phyloP scores from a whole-genome alignment of 2,888 invertebrate genomes.

The Xestia rhomboidea region DNA sequence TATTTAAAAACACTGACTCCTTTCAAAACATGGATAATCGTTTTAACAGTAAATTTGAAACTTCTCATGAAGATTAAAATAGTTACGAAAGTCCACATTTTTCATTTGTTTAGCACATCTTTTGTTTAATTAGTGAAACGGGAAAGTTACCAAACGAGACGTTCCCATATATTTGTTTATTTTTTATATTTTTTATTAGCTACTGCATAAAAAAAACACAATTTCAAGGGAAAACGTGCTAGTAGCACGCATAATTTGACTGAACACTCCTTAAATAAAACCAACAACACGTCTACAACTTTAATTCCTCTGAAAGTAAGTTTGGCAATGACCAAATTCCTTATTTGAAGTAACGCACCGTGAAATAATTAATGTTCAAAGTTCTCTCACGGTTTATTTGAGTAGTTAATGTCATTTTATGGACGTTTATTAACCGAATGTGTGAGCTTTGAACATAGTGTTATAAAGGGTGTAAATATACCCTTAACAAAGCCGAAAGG shows the following conservation, averaged over 20 bases:
- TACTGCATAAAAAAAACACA: slow-evolving; percentile 6
- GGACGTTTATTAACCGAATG: slow-evolving; percentile 49
- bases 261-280: not conserved
- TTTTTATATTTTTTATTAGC: too few relatives aligned
- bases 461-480: slow-evolving; percentile 4
- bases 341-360: slow-evolving; percentile 34
- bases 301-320: accelerated
- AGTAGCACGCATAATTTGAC: slow-evolving; percentile 9
- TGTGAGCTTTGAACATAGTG: slow-evolving; percentile 26
- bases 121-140: too few relatives aligned
- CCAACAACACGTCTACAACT: not conserved
- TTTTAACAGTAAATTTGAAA: too few relatives aligned
- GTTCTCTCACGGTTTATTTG: slow-evolving; percentile 41
- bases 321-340: too few relatives aligned
- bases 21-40: too few relatives aligned
- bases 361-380: slow-evolving; percentile 43
- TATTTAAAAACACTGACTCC: too few relatives aligned
- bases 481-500: not conserved
- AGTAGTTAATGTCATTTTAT: slow-evolving; percentile 52
- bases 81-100: too few relatives aligned
- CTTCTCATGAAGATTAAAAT: too few relatives aligned
- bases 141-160: too few relatives aligned
- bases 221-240: slow-evolving; percentile 18
- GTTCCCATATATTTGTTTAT: too few relatives aligned
- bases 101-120: too few relatives aligned